Evolutionary conservation across 2,797 vertebrate genomes (phyloP).

Genomic region (Myripristis jacobus): DNA sequence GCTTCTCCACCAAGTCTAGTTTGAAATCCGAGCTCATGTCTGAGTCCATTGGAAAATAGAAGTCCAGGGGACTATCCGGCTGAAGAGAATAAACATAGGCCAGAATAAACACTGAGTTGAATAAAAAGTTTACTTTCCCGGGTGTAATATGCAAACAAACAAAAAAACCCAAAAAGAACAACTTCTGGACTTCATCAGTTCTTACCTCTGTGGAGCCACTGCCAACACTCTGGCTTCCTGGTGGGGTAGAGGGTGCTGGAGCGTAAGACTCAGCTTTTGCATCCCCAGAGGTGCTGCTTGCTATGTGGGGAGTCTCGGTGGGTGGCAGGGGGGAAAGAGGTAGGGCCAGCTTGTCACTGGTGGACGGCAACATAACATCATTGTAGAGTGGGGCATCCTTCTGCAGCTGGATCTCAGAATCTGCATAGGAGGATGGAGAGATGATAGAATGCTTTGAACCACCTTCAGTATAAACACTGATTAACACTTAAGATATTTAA

Average conservation of each 20-base stretch:
- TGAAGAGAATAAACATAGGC: slow-evolving; percentile 66
- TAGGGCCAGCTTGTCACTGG: slow-evolving; percentile 87
- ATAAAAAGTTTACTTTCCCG: neutral
- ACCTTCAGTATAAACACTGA: neutral
- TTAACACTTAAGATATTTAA: neutral
- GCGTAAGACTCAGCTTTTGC: slow-evolving; percentile 83
- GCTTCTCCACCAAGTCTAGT: slow-evolving; percentile 95
- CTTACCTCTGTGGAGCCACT: slow-evolving; percentile 89
- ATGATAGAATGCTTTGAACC: slow-evolving; percentile 13
- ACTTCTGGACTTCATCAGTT: neutral
- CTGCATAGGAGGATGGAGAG: slow-evolving; percentile 78
- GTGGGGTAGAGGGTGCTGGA: slow-evolving; percentile 79
- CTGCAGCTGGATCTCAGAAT: slow-evolving; percentile 87
- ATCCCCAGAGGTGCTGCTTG: slow-evolving; percentile 82
- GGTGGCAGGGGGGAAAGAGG: slow-evolving; percentile 88
- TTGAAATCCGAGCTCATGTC: slow-evolving; percentile 95
- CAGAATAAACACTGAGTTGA: neutral
- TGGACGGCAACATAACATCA: slow-evolving; percentile 96
- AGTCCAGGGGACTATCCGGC: slow-evolving; percentile 88
- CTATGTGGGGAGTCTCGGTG: slow-evolving; percentile 85
- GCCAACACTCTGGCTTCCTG: slow-evolving; percentile 67
- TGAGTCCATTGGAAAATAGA: slow-evolving; percentile 91
- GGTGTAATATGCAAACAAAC: neutral
- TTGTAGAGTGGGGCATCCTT: slow-evolving; percentile 95
- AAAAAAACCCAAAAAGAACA: neutral